Percentiles rank a stretch among this genome's conserved stretches.
phyloP scores from a whole-genome alignment of 2,888 invertebrate genomes.

The Hypercompe scribonia region DNA sequence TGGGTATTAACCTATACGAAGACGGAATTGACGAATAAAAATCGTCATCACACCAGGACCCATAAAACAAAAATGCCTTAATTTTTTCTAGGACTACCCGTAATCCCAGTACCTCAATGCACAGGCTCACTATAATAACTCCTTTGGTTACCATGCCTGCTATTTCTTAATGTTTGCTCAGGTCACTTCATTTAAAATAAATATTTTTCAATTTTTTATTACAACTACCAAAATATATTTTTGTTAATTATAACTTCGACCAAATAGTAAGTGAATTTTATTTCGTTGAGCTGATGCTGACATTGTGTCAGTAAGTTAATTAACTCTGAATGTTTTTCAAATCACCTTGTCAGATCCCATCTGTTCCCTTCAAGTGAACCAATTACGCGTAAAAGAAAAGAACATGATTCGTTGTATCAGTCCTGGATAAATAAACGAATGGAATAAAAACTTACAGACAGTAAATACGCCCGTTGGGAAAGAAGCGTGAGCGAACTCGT shows the following conservation, averaged over 20 bases:
- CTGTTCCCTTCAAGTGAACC: not conserved
- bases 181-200: too few species aligned
- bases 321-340: not conserved
- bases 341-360: not conserved
- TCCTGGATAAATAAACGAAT: slow-evolving; percentile 17
- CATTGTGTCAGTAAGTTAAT: not conserved
- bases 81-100: too few species aligned
- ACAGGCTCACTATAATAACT: too few species aligned
- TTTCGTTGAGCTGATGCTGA: not conserved
- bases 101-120: too few species aligned
- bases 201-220: not conserved
- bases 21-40: too few species aligned
- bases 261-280: not conserved
- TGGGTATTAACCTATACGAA: too few species aligned
- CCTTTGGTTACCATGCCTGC: too few species aligned
- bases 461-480: slow-evolving; percentile 16
- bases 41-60: too few species aligned
- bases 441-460: slow-evolving; percentile 13
- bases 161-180: too few species aligned
- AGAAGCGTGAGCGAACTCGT: not conserved
- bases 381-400: slow-evolving; percentile 1
- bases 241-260: not conserved
- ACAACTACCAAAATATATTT: not conserved
- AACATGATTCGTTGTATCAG: slow-evolving; percentile 5
- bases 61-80: too few species aligned